Percentiles rank a stretch among this genome's conserved stretches.
Evolutionary conservation across 2,113 vertebrate genomes (phyloP).

Genomic region (Acrocephalus kingi): DNA sequence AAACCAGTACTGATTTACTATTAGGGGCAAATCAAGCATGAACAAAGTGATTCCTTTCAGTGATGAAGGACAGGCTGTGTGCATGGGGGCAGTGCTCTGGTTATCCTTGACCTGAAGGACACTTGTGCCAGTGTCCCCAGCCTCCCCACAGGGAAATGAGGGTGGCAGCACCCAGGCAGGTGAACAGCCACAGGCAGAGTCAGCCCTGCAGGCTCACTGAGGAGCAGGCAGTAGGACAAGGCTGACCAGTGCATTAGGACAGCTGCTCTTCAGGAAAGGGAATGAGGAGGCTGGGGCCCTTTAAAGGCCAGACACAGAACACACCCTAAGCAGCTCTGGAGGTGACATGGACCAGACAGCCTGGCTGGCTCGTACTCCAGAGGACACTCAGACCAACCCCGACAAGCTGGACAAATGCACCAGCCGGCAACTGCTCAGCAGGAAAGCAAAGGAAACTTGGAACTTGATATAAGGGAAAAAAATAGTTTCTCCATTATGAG

Average conservation of each 20-base stretch:
- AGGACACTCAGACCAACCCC: not conserved
- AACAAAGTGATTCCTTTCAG: not conserved
- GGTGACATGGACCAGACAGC: fast-evolving
- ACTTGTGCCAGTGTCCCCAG: not conserved
- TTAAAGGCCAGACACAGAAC: not conserved
- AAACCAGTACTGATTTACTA: not conserved
- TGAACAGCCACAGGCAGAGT: not conserved
- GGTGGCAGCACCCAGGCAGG: not conserved
- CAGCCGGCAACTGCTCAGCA: not conserved
- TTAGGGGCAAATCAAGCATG: not conserved
- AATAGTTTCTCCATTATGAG: not conserved
- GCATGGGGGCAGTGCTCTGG: not conserved
- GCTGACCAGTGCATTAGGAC: fast-evolving
- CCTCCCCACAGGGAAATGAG: not conserved
- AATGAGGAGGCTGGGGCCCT: fast-evolving
- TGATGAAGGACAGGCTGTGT: not conserved
- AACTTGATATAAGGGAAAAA: not conserved
- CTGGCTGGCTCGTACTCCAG: not conserved
- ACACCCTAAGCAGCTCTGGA: not conserved
- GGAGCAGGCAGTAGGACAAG: not conserved
- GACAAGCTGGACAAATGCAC: not conserved
- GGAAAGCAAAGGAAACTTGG: not conserved
- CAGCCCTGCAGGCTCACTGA: not conserved
- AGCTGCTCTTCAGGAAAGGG: not conserved
- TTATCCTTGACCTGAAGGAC: not conserved